phyloP scores from a whole-genome alignment of 2,888 invertebrate genomes.

The Polietes domitor region DNA sequence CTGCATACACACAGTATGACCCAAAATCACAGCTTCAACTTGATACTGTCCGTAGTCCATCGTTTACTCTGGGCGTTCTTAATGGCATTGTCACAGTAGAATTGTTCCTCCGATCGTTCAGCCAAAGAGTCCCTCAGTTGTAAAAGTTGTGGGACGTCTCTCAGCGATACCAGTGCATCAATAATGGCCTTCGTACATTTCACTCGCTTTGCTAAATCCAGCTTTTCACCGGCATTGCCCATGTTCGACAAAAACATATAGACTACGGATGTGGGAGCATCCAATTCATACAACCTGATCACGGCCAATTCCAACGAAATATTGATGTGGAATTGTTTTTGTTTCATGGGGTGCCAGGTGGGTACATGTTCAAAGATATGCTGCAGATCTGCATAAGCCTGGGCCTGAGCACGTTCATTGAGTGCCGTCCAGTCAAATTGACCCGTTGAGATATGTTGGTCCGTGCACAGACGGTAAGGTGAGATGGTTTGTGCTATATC shows the following conservation, averaged over 20 bases:
- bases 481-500: slow-evolving; percentile 72
- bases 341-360: slow-evolving; percentile 77
- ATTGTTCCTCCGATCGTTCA: slow-evolving; percentile 84
- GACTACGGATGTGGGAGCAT: slow-evolving; percentile 78
- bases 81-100: slow-evolving; percentile 87
- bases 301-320: slow-evolving; percentile 78
- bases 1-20: neutral
- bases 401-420: slow-evolving; percentile 81
- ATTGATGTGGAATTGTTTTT: slow-evolving; percentile 79
- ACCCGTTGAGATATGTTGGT: slow-evolving; percentile 82
- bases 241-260: slow-evolving; percentile 78
- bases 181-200: slow-evolving; percentile 78
- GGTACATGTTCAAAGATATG: slow-evolving; percentile 77
- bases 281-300: slow-evolving; percentile 74
- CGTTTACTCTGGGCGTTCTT: slow-evolving; percentile 80
- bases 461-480: slow-evolving; percentile 76
- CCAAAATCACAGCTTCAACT: slow-evolving; percentile 73
- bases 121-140: slow-evolving; percentile 74
- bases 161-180: slow-evolving; percentile 78
- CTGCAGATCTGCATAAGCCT: slow-evolving; percentile 79
- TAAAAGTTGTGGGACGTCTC: slow-evolving; percentile 77
- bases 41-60: slow-evolving; percentile 79
- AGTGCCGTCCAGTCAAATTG: slow-evolving; percentile 88
- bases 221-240: slow-evolving; percentile 75
- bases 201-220: slow-evolving; percentile 76